These are phyloP conservation scores for Podotricha telesiphe DNA, from an alignment of 2,888 invertebrate species.

Conservation along the genomic window DNA sequence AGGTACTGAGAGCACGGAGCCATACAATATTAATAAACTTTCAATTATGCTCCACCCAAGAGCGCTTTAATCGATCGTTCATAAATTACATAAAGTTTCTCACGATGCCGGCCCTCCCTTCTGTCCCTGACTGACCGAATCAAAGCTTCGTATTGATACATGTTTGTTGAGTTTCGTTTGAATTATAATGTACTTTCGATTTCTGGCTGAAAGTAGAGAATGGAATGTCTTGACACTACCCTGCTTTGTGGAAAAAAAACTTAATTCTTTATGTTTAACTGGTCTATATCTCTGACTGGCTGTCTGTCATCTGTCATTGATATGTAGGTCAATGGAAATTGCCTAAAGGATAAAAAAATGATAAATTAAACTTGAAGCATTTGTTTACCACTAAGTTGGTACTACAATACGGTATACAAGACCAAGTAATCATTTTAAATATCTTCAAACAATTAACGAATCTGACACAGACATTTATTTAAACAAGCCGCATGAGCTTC, in stretches of 20 bases:
- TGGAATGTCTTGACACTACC: too few species aligned
- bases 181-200: background rate
- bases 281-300: too few species aligned
- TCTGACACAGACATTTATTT: background rate
- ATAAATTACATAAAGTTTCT: background rate
- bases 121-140: background rate
- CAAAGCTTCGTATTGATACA: background rate
- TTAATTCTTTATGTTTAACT: too few species aligned
- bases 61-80: slow-evolving; percentile 5
- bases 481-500: background rate
- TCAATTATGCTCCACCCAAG: background rate
- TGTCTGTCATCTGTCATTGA: too few species aligned
- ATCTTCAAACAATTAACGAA: background rate
- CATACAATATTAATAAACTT: slow-evolving; percentile 1
- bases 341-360: too few species aligned
- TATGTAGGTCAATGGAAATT: too few species aligned
- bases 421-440: too few species aligned
- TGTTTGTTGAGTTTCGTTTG: background rate
- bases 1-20: background rate
- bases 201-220: background rate
- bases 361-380: too few species aligned
- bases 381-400: too few species aligned
- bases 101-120: background rate
- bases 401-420: too few species aligned
- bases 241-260: too few species aligned